A percentile compares a stretch with the other conserved stretches of the same genome.
Evolutionary conservation across 2,113 vertebrate genomes (phyloP).

Genomic region (Onychostoma macrolepis): DNA sequence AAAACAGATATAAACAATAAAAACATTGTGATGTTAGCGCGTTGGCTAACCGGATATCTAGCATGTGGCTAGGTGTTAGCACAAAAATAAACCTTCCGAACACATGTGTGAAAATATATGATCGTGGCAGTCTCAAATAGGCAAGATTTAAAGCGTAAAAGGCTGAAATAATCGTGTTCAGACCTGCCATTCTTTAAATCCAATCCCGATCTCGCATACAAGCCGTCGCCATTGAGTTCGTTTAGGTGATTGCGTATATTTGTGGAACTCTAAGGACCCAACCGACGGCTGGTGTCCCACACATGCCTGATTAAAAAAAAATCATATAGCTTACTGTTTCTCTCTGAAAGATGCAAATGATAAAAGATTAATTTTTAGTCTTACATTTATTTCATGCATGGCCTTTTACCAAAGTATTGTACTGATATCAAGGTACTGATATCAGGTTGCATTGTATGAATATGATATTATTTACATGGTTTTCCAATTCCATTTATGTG

Average conservation of each 20-base stretch:
- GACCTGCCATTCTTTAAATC: conserved; percentile 53
- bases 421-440: background rate
- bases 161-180: background rate
- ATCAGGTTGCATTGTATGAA: background rate
- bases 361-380: background rate
- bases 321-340: background rate
- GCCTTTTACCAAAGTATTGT: background rate
- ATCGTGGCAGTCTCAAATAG: background rate
- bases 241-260: conserved; percentile 38
- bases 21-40: background rate
- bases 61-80: background rate
- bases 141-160: background rate
- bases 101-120: background rate
- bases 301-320: conserved; percentile 49
- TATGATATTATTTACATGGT: too few relatives aligned
- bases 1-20: background rate
- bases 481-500: background rate
- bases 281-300: background rate
- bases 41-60: conserved; percentile 23
- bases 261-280: conserved; percentile 40
- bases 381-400: background rate
- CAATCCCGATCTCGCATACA: conserved; percentile 3
- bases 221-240: conserved; percentile 19
- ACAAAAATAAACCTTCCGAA: background rate
- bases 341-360: background rate